These are phyloP conservation scores for Polypterus bichir DNA, from an alignment of 2,113 vertebrate genomes.

Conservation along the genomic window DNA sequence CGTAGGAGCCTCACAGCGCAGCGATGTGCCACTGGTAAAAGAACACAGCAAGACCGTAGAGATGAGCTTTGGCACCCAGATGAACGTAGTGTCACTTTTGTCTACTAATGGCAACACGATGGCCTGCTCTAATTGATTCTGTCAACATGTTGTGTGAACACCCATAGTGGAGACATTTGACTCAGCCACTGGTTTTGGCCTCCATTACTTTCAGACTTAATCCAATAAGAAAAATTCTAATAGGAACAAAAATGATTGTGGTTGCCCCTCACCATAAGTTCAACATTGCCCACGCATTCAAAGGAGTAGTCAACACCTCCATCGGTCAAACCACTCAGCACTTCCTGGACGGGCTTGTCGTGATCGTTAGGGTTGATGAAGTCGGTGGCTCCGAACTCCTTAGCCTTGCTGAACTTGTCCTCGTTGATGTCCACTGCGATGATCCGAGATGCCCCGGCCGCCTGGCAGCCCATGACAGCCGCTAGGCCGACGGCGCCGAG, in stretches of 20 bases:
- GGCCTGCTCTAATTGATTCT: too few relatives aligned
- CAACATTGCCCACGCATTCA: conserved; percentile 7
- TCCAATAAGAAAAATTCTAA: too few relatives aligned
- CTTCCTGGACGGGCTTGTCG: background rate
- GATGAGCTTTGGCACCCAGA: too few relatives aligned
- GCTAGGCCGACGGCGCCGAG: conserved; percentile 6
- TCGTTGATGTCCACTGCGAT: conserved; percentile 2
- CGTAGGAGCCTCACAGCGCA: too few relatives aligned
- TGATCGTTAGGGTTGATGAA: background rate
- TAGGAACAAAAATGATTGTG: background rate
- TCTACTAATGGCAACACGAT: too few relatives aligned
- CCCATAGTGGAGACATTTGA: too few relatives aligned
- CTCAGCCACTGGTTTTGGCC: too few relatives aligned
- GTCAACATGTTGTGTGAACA: too few relatives aligned
- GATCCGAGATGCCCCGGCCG: background rate
- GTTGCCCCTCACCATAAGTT: background rate
- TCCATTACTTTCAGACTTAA: too few relatives aligned
- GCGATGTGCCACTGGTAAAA: too few relatives aligned
- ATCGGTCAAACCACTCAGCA: conserved; percentile 1
- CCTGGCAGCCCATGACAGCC: conserved; percentile 7
- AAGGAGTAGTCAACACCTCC: conserved; percentile 8
- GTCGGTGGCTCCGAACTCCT: conserved; percentile 1
- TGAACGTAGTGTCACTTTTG: too few relatives aligned
- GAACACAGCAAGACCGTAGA: too few relatives aligned
- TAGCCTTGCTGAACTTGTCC: conserved; percentile 2